Evolutionary conservation across 1,140 invertebrate genomes (phyloP).

Genomic region (Megalopta genalis): DNA sequence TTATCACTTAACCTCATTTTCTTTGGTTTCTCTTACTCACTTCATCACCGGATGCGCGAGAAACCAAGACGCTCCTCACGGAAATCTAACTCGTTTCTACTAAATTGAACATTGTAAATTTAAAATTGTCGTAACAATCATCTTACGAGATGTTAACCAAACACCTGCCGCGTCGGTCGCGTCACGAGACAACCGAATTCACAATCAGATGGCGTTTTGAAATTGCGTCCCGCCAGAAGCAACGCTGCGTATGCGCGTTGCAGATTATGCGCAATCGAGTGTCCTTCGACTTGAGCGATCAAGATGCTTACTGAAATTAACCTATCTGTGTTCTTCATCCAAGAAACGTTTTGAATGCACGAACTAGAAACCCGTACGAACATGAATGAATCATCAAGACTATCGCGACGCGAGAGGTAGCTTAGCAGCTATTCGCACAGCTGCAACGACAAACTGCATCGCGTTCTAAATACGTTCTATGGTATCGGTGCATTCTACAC

Average conservation of each 20-base stretch:
- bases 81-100: neutral
- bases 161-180: neutral
- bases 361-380: too few species aligned
- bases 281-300: slow-evolving; percentile 19
- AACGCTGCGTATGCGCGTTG: neutral
- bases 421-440: slow-evolving; percentile 9
- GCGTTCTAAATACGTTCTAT: neutral
- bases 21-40: neutral
- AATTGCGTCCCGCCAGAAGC: slow-evolving; percentile 22
- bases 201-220: neutral
- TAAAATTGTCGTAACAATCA: too few species aligned
- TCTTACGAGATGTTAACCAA: neutral
- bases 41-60: neutral
- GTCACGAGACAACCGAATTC: neutral
- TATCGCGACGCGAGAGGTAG: neutral
- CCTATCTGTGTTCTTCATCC: slow-evolving; percentile 11
- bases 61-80: neutral
- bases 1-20: slow-evolving; percentile 31
- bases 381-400: neutral
- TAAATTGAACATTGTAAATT: too few species aligned
- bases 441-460: neutral
- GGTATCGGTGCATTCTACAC: too few species aligned
- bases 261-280: slow-evolving; percentile 18
- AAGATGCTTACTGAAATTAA: slow-evolving; percentile 23
- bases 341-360: neutral